These are phyloP conservation scores for Polypterus bichir DNA, from an alignment of 2,113 vertebrate species.

Conservation along the genomic window DNA sequence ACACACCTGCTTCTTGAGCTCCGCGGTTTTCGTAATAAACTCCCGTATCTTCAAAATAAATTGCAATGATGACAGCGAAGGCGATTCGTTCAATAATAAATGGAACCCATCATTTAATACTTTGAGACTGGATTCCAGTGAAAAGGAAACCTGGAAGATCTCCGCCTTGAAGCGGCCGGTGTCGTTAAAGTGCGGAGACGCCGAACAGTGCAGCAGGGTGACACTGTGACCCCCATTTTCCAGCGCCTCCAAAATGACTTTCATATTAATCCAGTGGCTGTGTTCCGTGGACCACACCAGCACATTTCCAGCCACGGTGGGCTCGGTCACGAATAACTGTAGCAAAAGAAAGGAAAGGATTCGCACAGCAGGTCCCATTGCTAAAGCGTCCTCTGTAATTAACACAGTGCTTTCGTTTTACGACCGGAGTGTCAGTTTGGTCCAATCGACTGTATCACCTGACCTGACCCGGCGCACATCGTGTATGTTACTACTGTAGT, in stretches of 20 bases:
- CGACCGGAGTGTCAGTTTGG: too few species aligned
- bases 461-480: too few species aligned
- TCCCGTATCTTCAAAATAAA: slow-evolving; percentile 19
- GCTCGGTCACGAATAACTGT: too few species aligned
- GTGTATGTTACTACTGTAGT: too few species aligned
- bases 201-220: slow-evolving; percentile 35
- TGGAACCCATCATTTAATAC: slow-evolving; percentile 19
- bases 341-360: too few species aligned
- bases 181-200: slow-evolving; percentile 22
- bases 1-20: slow-evolving; percentile 15
- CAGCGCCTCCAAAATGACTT: slow-evolving; percentile 39
- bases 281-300: slow-evolving; percentile 54
- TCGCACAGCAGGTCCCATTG: too few species aligned
- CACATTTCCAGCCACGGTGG: slow-evolving; percentile 30
- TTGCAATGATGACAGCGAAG: slow-evolving; percentile 26
- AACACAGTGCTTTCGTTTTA: too few species aligned
- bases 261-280: slow-evolving; percentile 65
- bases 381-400: too few species aligned
- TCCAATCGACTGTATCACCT: too few species aligned
- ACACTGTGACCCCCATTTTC: slow-evolving; percentile 40
- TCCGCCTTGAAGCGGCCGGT: slow-evolving; percentile 24
- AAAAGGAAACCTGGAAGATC: slow-evolving; percentile 23
- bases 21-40: slow-evolving; percentile 2
- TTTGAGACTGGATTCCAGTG: slow-evolving; percentile 11
- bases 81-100: slow-evolving; percentile 35